Evolutionary conservation across 1,140 invertebrate species (phyloP).

Genomic region (Agrilus planipennis): DNA sequence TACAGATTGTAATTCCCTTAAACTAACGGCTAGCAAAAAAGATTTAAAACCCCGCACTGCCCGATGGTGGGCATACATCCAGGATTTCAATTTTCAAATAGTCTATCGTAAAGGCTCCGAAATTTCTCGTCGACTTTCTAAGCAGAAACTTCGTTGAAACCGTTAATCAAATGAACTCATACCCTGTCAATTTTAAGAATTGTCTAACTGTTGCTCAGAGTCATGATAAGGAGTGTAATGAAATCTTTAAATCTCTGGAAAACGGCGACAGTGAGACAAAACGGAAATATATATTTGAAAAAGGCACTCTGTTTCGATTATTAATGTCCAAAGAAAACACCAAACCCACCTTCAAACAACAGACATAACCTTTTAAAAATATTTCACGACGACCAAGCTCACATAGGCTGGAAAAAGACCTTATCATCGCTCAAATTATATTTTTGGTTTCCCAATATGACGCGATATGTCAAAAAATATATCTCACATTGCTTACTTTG

Average conservation of each 20-base stretch:
- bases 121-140: conserved; percentile 18
- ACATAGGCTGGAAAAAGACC: conserved; percentile 10
- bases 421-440: conserved; percentile 8
- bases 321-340: too few relatives aligned
- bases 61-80: too few relatives aligned
- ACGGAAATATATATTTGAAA: conserved; percentile 16
- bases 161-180: too few relatives aligned
- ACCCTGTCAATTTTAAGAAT: too few relatives aligned
- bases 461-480: conserved; percentile 15
- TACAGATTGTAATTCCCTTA: too few relatives aligned
- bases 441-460: conserved; percentile 17
- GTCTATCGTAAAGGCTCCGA: conserved; percentile 12
- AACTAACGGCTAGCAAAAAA: conserved; percentile 2
- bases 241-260: conserved; percentile 8
- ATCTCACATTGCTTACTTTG: conserved; percentile 14
- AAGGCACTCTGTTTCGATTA: conserved; percentile 14
- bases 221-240: background rate
- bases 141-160: conserved; percentile 7
- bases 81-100: conserved; percentile 13
- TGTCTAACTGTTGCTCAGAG: background rate
- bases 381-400: conserved; percentile 11
- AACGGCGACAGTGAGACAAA: background rate
- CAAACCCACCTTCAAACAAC: conserved; percentile 10
- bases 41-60: conserved; percentile 15
- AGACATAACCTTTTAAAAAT: conserved; percentile 10